These are phyloP conservation scores for Acromyrmex heyeri DNA, from an alignment of 1,140 invertebrate species.

Conservation along the genomic window DNA sequence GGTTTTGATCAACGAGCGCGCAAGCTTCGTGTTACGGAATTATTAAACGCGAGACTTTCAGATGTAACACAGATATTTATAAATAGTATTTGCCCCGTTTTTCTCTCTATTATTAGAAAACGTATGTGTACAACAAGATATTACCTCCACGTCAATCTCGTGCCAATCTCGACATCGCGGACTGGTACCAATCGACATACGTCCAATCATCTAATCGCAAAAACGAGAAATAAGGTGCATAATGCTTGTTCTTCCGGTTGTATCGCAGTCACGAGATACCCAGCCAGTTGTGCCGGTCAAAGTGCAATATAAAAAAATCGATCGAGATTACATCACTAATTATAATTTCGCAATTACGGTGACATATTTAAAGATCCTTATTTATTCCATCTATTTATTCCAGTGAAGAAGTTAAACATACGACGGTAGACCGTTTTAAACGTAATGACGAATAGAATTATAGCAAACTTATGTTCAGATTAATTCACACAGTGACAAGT, in stretches of 20 bases:
- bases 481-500: slow-evolving; percentile 22
- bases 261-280: slow-evolving; percentile 48
- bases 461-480: background rate
- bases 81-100: slow-evolving; percentile 7
- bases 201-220: slow-evolving; percentile 8
- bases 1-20: background rate
- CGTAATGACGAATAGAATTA: background rate
- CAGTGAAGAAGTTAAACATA: background rate
- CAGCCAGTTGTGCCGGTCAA: background rate
- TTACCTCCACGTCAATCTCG: background rate
- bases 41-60: background rate
- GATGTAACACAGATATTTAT: background rate
- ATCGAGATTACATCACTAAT: background rate
- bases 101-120: background rate
- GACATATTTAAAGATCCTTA: background rate
- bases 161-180: slow-evolving; percentile 45
- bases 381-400: background rate
- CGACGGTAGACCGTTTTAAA: background rate
- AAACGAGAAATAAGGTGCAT: background rate
- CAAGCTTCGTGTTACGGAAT: background rate
- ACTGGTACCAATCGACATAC: slow-evolving; percentile 10
- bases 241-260: slow-evolving; percentile 15
- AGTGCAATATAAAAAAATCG: background rate
- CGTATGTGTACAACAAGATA: background rate
- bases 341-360: background rate